Conservation (phyloP, 1,140 invertebrate species). For the Ostrea denselamellosa region DNA sequence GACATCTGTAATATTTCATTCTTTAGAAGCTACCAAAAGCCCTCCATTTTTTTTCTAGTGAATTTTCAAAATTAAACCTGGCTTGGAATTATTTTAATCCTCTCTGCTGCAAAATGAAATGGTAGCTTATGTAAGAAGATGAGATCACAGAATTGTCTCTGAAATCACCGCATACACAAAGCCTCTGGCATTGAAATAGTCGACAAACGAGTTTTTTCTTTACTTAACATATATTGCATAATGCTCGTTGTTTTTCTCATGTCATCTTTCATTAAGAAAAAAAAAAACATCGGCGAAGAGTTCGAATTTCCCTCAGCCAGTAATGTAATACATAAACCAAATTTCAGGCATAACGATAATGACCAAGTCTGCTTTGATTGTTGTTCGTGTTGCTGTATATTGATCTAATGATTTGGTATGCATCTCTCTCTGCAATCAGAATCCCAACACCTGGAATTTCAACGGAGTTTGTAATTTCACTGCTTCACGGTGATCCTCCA, state of each 20-base stretch:
- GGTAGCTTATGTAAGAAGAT: neutral
- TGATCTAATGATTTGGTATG: neutral
- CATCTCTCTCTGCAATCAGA: neutral
- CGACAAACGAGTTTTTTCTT: neutral
- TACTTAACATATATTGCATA: neutral
- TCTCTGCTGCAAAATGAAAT: neutral
- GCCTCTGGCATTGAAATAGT: neutral
- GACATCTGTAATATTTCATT: neutral
- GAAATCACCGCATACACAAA: neutral
- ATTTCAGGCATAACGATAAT: neutral
- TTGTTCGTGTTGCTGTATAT: neutral
- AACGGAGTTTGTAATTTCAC: neutral
- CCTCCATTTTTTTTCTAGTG: neutral
- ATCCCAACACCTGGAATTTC: neutral
- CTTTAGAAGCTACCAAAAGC: neutral
- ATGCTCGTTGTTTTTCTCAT: neutral
- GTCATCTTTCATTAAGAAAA: neutral
- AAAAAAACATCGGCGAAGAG: neutral
- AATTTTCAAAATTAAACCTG: neutral
- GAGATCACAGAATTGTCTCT: neutral
- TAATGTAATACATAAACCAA: neutral
- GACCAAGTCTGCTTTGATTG: neutral
- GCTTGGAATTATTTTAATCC: neutral
- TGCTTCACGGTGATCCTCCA: neutral
- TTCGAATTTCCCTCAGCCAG: neutral